phyloP scores from a whole-genome alignment of 2,888 invertebrate genomes.

The Apoda limacodes region DNA sequence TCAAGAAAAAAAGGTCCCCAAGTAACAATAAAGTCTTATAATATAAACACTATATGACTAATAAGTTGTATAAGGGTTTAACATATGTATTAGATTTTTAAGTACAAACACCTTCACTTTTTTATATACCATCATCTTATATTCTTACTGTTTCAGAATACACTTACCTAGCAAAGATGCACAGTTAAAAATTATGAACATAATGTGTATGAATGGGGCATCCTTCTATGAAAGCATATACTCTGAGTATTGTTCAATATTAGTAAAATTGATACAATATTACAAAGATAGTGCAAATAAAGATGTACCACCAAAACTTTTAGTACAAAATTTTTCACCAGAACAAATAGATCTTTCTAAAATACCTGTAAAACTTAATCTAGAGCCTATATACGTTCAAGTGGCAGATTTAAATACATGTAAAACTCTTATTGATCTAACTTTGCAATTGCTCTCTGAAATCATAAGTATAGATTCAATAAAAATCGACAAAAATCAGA shows the following conservation, averaged over 20 bases:
- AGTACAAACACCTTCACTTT: too few relatives aligned
- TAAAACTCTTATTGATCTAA: constrained; percentile 39
- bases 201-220: constrained; percentile 60
- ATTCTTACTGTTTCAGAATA: constrained; percentile 60
- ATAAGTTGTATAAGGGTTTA: too few relatives aligned
- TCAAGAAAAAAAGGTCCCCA: too few relatives aligned
- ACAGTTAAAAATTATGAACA: constrained; percentile 66
- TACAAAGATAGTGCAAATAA: constrained; percentile 32
- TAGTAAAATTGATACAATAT: constrained; percentile 50
- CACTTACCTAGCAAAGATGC: constrained; percentile 63
- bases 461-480: constrained; percentile 41
- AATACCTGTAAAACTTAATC: constrained; percentile 35
- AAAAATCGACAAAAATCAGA: constrained; percentile 27
- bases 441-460: constrained; percentile 44
- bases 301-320: constrained; percentile 19
- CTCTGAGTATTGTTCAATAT: constrained; percentile 53
- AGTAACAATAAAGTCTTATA: too few relatives aligned
- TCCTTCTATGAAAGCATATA: constrained; percentile 59
- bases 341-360: constrained; percentile 42
- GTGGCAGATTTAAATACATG: constrained; percentile 41
- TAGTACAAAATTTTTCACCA: constrained; percentile 56
- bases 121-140: too few relatives aligned
- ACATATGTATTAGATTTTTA: too few relatives aligned
- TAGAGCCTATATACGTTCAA: constrained; percentile 48
- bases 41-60: too few relatives aligned